Base-by-base conservation (phyloP, 1,140 invertebrate genomes). In the Grapholita molesta region DNA sequence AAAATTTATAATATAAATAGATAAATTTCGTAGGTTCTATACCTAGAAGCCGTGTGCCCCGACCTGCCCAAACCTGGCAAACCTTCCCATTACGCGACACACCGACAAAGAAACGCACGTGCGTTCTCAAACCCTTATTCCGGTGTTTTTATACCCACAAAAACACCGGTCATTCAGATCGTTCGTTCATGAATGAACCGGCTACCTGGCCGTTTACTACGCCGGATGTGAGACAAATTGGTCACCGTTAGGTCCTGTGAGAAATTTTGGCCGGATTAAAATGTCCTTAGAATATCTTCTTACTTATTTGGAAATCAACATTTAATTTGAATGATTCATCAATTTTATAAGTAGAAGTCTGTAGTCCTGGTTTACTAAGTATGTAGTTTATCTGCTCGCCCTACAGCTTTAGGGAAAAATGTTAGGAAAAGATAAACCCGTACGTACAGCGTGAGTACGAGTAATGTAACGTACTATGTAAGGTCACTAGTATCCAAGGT, bases 171-270 rank as follows among this genome's bases (percentile, higher is more conserved):
- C 86, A 86, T 88, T 87, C 81, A 87, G 38, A 21, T 48, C 83
- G 77, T 64, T 69, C 67, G 48, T 69, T 67, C 72, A 78, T 86
- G 85, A 87, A 89, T 86, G 84, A 76, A 69, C 67, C 12, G 68
- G 42, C 82, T 85, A 83, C 85, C 85, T 85, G 85, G 73, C 72
- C 52, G 70, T 83, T 84, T 80, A 80, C 80, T 75, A 35, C 70
- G 75, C 81, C 85, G 86, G 85, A 89, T 83, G 85, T 81, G 74
- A 76, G 76, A 71, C 80, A 85, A 83, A 84, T 71, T 70, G 66
- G 71, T 79, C 21, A 78, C 86, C 83, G 85, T 89, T 89, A 89
- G 81, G 78, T 79, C 68, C 66, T 72, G 24, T 28, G 21, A 57
- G 53, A 48, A 48, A 48, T 48, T 48, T 21, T 48, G 42, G 42